Evolutionary conservation across 1,140 invertebrate genomes (phyloP), one percentile per base, ranked within the genome.

Genomic region (Drosophila subobscura): DNA sequence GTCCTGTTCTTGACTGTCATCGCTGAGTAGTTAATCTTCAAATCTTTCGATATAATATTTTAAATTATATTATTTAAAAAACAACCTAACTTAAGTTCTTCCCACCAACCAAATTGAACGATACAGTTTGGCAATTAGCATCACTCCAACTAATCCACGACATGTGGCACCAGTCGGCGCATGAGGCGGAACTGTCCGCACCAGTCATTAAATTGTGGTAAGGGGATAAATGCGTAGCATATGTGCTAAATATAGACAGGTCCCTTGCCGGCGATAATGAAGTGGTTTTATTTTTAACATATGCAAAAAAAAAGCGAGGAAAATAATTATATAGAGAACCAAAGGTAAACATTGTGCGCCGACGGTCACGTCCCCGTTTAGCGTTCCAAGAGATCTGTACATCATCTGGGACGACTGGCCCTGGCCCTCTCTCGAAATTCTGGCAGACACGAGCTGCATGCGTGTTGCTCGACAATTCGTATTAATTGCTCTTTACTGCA

Each of bases 401-500:
- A 73, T 65, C 71, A 73, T 72, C 68, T 54, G 14, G 22, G 47
- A 42, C 47, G 56, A 33, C 37, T 49, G 8, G 29, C 7, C 7
- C 29, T 33, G 29, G 29, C 29, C 7, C 46, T 29, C 20, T 20
- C 8, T 44, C 20, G 22, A 70, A 58, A 70, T n/a, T 67, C 49
- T 44, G 65, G 51, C 41, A 46, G 55, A 58, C 79, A 84, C 77
- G 79, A 64, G 76, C 50, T 68, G 55, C 49, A 72, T 76, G 80
- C 80, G 76, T 84, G 79, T 22, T 54, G 33, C 47, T n/a, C 52
- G 46, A 27, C 50, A 45, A 33, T 58, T 47, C 41, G 29, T 50
- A 33, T 50, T 67, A 84, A 79, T 84, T 85, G 80, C 63, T 80
- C 59, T 54, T 51, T 55, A 54, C 40, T 75, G 70, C 47, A 75